Evolutionary conservation across 2,113 vertebrate species (phyloP), one percentile per base, ranked within the genome.

Genomic region (Chauna torquata): DNA sequence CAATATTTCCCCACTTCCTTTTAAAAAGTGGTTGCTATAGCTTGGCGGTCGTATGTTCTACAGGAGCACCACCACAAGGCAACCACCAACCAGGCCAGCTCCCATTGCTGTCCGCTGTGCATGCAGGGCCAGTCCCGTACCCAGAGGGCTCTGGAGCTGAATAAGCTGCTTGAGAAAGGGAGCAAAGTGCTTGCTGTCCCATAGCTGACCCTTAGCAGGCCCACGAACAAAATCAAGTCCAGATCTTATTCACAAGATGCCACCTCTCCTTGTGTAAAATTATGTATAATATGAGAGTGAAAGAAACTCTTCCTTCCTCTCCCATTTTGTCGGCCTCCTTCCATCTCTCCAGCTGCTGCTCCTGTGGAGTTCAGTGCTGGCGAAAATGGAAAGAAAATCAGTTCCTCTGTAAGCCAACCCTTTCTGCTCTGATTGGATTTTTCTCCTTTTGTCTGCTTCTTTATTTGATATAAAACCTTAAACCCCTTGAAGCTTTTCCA

Each of bases 401-500:
- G 62, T 64, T 95, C 61, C 38, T 72, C 5, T 82, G 5, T 85
- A 76, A 94, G 74, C 32, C 71, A 93, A 42, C 61, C 16, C 65
- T 92, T 93, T 94, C 59, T 95, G 30, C 82, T 83, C 79, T 95
- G 88, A 84, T 96, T 93, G 79, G 85, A 95, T 96, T 97, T 93
- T 93, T 92, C 45, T 85, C 71, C 28, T 72, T 72, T 65, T 52
- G 40, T 61, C 79, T 88, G 85, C 16, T 72, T 57, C 79, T 96
- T 92, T 96, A 96, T 95, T 90, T 86, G 85, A 92, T 96, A 96
- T 90, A 81, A 90, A 93, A 52, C 30, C 68, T 96, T 96, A 85
- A 92, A 38, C 42, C 52, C 24, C 76, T 88, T 25, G 55, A 77
- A 96, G 59, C 55, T 88, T 94, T 93, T 96, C 90, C 88, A 88